Conservation (phyloP, 23 tunicate species). For the Phallusia fumigata region DNA sequence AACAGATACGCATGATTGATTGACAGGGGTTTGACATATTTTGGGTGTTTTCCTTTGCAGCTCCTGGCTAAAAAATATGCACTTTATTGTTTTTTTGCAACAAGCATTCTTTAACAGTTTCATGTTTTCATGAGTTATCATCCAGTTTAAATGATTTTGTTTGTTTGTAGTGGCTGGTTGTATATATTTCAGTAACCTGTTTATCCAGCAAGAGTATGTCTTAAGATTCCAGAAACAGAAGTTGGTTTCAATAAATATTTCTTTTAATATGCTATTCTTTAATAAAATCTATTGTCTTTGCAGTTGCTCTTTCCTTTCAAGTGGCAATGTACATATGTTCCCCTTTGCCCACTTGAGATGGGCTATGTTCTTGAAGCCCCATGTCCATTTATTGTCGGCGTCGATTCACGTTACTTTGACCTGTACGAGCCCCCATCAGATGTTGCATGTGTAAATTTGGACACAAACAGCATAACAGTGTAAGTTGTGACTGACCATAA, state of each 20-base stretch:
- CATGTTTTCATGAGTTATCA: too few relatives aligned
- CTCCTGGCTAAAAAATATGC: too few relatives aligned
- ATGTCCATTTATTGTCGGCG: constrained; percentile 90
- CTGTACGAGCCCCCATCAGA: constrained; percentile 86
- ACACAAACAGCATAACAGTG: constrained; percentile 89
- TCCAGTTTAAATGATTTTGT: too few relatives aligned
- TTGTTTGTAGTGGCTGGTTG: too few relatives aligned
- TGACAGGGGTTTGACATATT: too few relatives aligned
- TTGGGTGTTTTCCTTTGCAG: too few relatives aligned
- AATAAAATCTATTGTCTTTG: background rate
- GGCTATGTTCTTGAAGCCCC: constrained; percentile 91
- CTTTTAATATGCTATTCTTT: too few relatives aligned
- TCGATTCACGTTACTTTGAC: constrained; percentile 92
- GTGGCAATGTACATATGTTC: constrained; percentile 97
- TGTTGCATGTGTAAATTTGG: constrained; percentile 90
- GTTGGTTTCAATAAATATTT: background rate
- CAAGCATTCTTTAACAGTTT: too few relatives aligned
- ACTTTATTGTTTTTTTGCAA: too few relatives aligned
- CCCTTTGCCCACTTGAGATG: constrained; percentile 96
- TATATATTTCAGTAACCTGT: too few relatives aligned
- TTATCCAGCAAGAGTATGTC: too few relatives aligned
- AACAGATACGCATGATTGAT: too few relatives aligned
- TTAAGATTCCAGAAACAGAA: background rate
- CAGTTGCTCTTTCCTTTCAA: constrained; percentile 92
- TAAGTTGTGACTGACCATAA: constrained; percentile 29